Evolutionary conservation across 2,888 invertebrate species (phyloP).

Genomic region (Catonia carolina): DNA sequence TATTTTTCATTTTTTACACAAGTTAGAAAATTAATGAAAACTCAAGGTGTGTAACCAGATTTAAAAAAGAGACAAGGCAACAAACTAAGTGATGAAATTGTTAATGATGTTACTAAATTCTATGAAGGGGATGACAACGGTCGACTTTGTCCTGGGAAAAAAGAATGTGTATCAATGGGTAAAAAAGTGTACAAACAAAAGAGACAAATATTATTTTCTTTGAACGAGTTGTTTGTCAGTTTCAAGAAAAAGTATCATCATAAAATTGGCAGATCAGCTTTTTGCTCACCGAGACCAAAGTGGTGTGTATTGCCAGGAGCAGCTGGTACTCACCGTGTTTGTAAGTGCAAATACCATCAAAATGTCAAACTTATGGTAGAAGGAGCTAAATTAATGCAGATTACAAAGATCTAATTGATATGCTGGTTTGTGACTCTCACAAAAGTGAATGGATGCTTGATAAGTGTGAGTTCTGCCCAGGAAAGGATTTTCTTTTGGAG

Average conservation of each 20-base stretch:
- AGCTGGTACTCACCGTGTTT: slow-evolving; percentile 2
- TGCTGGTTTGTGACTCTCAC: neutral
- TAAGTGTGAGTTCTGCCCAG: slow-evolving; percentile 4
- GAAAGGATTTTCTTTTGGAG: neutral
- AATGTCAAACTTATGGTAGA: neutral
- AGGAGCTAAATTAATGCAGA: slow-evolving; percentile 1
- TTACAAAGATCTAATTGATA: slow-evolving; percentile 12
- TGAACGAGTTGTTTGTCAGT: slow-evolving; percentile 16
- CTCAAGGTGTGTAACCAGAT: no score
- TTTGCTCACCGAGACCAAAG: slow-evolving; percentile 32
- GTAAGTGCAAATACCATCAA: slow-evolving; percentile 5
- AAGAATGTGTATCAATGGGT: slow-evolving; percentile 11
- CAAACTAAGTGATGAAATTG: no score
- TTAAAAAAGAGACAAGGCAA: no score
- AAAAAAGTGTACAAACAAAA: slow-evolving; percentile 18
- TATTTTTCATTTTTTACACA: no score
- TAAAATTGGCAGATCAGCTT: slow-evolving; percentile 14
- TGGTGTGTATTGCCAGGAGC: slow-evolving; percentile 10
- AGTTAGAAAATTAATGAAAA: no score
- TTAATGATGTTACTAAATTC: slow-evolving; percentile 4
- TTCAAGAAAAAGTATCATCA: slow-evolving; percentile 17
- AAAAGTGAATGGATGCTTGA: slow-evolving; percentile 10
- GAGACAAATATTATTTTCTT: slow-evolving; percentile 8
- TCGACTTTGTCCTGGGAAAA: slow-evolving; percentile 16
- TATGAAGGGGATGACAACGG: slow-evolving; percentile 15